phyloP scores from a whole-genome alignment of 1,140 invertebrate species.

The Megathymus violae region DNA sequence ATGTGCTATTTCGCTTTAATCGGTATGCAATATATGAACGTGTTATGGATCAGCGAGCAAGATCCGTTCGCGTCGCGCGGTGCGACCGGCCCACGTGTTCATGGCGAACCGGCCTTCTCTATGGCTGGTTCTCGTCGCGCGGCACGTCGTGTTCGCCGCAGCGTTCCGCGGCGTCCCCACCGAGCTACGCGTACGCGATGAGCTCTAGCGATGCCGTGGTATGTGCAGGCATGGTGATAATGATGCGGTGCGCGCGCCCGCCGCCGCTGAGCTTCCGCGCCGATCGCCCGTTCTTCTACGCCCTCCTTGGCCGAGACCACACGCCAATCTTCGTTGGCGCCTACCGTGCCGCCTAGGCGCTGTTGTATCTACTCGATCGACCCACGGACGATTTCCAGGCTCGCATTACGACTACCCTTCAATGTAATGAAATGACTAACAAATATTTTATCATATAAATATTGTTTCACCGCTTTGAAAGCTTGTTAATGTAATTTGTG shows the following conservation, averaged over 20 bases:
- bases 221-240: slow-evolving; percentile 68
- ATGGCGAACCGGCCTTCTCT: slow-evolving; percentile 58
- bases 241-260: slow-evolving; percentile 59
- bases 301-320: slow-evolving; percentile 44
- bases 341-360: slow-evolving; percentile 39
- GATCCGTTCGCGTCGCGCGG: slow-evolving; percentile 52
- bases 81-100: slow-evolving; percentile 39
- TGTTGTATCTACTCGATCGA: background rate
- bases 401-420: background rate
- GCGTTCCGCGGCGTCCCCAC: slow-evolving; percentile 37
- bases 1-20: background rate
- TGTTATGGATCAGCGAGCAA: slow-evolving; percentile 47
- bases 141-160: slow-evolving; percentile 32
- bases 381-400: background rate
- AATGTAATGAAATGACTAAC: background rate
- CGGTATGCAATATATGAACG: background rate
- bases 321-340: slow-evolving; percentile 52
- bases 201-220: slow-evolving; percentile 45
- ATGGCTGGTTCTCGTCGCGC: slow-evolving; percentile 49
- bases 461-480: no score
- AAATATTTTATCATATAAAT: no score
- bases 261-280: slow-evolving; percentile 52
- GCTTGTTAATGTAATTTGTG: no score
- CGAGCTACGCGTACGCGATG: slow-evolving; percentile 38
- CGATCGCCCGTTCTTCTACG: slow-evolving; percentile 65